These are phyloP conservation scores for Nyctereutes procyonoides DNA, from an alignment of 2,113 vertebrate species.

Conservation along the genomic window DNA sequence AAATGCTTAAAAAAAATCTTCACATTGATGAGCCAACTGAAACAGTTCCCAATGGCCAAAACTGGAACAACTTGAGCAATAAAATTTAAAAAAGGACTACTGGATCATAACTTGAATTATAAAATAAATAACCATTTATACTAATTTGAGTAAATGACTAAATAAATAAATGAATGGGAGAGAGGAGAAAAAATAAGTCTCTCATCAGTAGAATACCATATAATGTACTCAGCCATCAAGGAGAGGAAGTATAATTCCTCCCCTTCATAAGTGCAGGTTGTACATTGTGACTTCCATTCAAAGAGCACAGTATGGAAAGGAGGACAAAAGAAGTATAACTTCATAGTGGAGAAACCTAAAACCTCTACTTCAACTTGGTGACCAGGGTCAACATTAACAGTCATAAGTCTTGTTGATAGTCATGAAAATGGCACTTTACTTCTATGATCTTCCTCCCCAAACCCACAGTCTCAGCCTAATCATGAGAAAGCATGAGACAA, in stretches of 20 bases:
- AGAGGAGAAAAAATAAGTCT: neutral
- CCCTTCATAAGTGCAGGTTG: neutral
- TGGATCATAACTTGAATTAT: neutral
- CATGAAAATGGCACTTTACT: neutral
- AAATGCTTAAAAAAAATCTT: neutral
- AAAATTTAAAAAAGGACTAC: neutral
- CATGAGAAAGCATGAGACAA: neutral
- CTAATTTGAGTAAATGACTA: neutral
- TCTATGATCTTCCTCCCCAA: neutral
- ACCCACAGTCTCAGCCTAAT: neutral
- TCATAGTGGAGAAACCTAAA: neutral
- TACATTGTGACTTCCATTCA: neutral
- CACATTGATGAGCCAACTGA: neutral
- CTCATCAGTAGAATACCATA: neutral
- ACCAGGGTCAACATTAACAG: neutral
- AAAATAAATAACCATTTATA: neutral
- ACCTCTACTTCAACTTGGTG: neutral
- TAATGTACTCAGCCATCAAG: neutral
- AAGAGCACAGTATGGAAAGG: neutral
- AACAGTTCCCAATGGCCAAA: neutral
- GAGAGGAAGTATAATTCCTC: rapidly evolving
- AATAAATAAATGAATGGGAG: neutral
- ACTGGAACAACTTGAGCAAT: neutral
- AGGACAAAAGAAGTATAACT: neutral
- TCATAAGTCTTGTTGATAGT: neutral